A percentile compares a stretch with the other conserved stretches of the same genome.
These are phyloP conservation scores for Hyles lineata DNA, from an alignment of 2,888 invertebrate species.

Conservation along the genomic window DNA sequence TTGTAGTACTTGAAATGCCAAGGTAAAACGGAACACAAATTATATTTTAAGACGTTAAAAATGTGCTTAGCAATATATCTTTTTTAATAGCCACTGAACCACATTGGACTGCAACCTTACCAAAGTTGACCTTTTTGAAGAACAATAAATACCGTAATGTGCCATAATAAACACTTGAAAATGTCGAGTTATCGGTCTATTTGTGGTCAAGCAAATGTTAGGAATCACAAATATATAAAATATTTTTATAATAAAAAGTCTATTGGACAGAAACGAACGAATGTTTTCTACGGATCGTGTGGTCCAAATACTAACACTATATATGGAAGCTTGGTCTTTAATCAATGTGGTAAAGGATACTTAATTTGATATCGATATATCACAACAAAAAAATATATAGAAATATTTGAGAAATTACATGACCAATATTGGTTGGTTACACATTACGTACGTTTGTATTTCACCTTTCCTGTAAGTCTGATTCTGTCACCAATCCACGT, in stretches of 20 bases:
- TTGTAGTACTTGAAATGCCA: slow-evolving; percentile 7
- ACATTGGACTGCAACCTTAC: too few relatives aligned
- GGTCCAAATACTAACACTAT: slow-evolving; percentile 54
- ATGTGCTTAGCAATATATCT: slow-evolving; percentile 1
- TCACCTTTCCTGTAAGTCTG: slow-evolving; percentile 4
- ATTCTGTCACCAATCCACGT: not conserved
- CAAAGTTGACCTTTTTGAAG: not conserved
- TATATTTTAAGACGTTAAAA: slow-evolving; percentile 14
- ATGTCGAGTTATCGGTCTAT: not conserved
- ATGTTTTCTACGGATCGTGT: slow-evolving; percentile 47
- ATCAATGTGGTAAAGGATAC: slow-evolving; percentile 7
- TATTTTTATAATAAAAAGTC: slow-evolving; percentile 37
- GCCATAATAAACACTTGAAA: not conserved
- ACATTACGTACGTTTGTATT: not conserved
- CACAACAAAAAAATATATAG: not conserved
- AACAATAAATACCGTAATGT: not conserved
- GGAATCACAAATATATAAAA: not conserved
- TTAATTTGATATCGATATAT: slow-evolving; percentile 19
- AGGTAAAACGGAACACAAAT: slow-evolving; percentile 8
- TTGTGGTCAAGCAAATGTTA: not conserved
- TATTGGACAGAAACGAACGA: slow-evolving; percentile 31
- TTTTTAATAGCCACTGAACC: not conserved
- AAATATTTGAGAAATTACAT: slow-evolving; percentile 7
- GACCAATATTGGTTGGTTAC: not conserved
- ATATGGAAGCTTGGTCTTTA: slow-evolving; percentile 46